These are phyloP conservation scores for Argyresthia albistria DNA, from an alignment of 2,888 invertebrate genomes.

Conservation along the genomic window DNA sequence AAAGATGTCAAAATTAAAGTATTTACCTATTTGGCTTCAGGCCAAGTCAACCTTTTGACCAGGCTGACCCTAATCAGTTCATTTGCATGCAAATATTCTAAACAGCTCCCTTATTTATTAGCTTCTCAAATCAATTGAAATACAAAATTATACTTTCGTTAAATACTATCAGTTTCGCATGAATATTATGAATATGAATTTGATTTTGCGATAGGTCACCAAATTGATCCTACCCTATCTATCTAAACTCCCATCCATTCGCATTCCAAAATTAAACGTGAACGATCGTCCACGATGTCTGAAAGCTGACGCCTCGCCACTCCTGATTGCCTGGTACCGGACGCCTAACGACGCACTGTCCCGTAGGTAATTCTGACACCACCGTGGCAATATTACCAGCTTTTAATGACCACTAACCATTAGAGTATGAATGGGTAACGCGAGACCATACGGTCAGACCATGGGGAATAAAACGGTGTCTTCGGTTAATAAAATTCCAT, in stretches of 20 bases:
- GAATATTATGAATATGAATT: no score
- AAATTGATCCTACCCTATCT: not conserved
- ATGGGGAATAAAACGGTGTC: conserved; percentile 56
- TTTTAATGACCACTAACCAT: conserved; percentile 63
- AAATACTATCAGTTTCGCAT: no score
- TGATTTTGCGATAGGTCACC: no score
- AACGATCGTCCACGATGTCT: not conserved
- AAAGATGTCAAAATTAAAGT: no score
- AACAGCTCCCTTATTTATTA: no score
- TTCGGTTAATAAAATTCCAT: conserved; percentile 12
- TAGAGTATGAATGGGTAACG: conserved; percentile 66
- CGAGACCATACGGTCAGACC: conserved; percentile 42
- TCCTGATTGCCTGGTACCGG: conserved; percentile 61
- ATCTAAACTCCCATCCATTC: conserved; percentile 14
- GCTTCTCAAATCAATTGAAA: no score
- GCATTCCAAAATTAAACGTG: conserved; percentile 36
- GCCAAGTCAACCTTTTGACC: no score
- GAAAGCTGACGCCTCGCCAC: conserved; percentile 10
- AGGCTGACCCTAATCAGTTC: no score
- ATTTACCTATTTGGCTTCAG: no score
- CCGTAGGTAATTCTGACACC: conserved; percentile 49
- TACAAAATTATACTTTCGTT: no score
- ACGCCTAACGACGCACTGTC: conserved; percentile 67
- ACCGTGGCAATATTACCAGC: conserved; percentile 49
- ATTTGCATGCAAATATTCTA: no score